These are phyloP conservation scores for Matsumurasca onukii DNA, from an alignment of 1,140 invertebrate species.

Conservation along the genomic window DNA sequence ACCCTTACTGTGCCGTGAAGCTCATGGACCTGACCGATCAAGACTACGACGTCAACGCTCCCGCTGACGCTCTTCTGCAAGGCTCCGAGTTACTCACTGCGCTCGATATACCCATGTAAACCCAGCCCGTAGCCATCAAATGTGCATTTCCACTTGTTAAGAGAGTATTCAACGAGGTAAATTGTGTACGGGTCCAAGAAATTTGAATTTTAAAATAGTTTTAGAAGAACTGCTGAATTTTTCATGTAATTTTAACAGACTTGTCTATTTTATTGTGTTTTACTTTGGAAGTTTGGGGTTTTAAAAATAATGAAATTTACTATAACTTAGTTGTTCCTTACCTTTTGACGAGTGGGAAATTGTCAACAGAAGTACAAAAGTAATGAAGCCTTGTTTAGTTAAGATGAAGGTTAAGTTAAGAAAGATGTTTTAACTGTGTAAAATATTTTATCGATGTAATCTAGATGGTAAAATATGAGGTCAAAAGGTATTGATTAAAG, in stretches of 20 bases:
- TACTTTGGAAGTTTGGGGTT: background rate
- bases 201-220: background rate
- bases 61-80: slow-evolving; percentile 50
- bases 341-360: no score
- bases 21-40: slow-evolving; percentile 54
- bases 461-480: no score
- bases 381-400: no score
- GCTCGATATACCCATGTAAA: slow-evolving; percentile 47
- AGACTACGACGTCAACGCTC: slow-evolving; percentile 59
- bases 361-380: no score
- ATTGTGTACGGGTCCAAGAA: background rate
- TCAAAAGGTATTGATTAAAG: no score
- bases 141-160: background rate
- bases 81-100: slow-evolving; percentile 55
- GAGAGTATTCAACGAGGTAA: background rate
- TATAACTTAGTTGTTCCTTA: no score
- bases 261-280: background rate
- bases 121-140: background rate
- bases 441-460: no score
- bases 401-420: no score
- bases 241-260: background rate
- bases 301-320: background rate
- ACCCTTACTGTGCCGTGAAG: slow-evolving; percentile 48
- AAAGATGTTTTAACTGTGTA: no score
- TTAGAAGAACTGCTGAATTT: background rate